These are phyloP conservation scores for Tyria jacobaeae DNA, from an alignment of 2,888 invertebrate species.

Conservation along the genomic window DNA sequence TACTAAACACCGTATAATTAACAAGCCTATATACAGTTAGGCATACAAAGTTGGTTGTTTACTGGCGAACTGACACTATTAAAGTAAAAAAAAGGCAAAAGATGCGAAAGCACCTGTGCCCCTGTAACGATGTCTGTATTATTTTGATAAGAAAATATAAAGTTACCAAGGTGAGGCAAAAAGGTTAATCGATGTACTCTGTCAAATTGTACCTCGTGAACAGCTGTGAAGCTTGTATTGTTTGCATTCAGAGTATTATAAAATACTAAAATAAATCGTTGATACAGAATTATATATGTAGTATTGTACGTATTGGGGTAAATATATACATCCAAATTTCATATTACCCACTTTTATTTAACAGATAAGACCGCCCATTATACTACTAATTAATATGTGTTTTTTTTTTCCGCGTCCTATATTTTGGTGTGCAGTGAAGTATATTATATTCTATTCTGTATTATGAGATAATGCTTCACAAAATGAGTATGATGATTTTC, in stretches of 20 bases:
- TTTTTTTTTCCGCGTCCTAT: no score
- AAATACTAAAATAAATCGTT: no score
- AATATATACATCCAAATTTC: no score
- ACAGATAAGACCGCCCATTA: no score
- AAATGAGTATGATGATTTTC: background rate
- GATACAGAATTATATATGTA: background rate
- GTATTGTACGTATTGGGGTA: no score
- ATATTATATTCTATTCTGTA: background rate
- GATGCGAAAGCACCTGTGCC: constrained; percentile 25
- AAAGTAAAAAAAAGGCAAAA: constrained; percentile 19
- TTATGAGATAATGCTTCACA: no score
- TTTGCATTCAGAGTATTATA: constrained; percentile 8
- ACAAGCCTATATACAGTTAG: no score
- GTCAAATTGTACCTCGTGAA: constrained; percentile 10
- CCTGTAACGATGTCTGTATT: constrained; percentile 37
- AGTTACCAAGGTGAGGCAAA: constrained; percentile 16
- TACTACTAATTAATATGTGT: no score
- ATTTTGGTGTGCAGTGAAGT: no score
- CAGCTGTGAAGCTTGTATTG: constrained; percentile 1
- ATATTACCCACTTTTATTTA: no score
- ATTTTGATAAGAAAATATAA: constrained; percentile 26
- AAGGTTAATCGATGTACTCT: constrained; percentile 49
- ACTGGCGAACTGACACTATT: constrained; percentile 15
- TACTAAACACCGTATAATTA: no score
- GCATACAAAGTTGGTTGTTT: no score